Conservation (phyloP, 2,113 vertebrate genomes). For the Solea solea region DNA sequence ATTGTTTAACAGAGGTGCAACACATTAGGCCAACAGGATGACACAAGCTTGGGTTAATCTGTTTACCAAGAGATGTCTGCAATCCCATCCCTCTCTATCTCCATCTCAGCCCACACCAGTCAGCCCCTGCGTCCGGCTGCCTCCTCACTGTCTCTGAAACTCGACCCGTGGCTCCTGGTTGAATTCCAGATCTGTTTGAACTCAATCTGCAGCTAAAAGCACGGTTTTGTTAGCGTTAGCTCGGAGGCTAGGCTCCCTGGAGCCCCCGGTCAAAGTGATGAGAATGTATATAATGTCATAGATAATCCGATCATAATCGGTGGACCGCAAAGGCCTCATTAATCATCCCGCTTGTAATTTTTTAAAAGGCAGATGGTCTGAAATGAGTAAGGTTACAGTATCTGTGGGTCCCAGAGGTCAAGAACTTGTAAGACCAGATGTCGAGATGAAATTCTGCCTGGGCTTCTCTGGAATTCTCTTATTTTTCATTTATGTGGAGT, state of each 20-base stretch:
- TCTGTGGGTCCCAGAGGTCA: conserved; percentile 50
- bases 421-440: conserved; percentile 33
- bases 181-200: conserved; percentile 74
- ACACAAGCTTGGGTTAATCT: conserved; percentile 80
- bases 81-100: conserved; percentile 70
- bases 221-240: conserved; percentile 72
- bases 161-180: conserved; percentile 73
- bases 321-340: conserved; percentile 68
- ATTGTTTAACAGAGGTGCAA: conserved; percentile 83
- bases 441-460: conserved; percentile 4
- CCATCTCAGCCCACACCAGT: conserved; percentile 37
- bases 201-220: conserved; percentile 78
- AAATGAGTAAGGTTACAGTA: conserved; percentile 64
- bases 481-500: background rate
- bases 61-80: conserved; percentile 75
- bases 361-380: conserved; percentile 77
- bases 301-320: conserved; percentile 74
- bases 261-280: conserved; percentile 69
- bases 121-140: background rate
- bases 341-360: conserved; percentile 76
- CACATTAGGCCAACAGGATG: conserved; percentile 81
- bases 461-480: conserved; percentile 11
- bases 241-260: conserved; percentile 62
- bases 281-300: conserved; percentile 74
- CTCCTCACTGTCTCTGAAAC: conserved; percentile 68